Base-by-base conservation (phyloP, 1,140 invertebrate species). In the Papilio xuthus region DNA sequence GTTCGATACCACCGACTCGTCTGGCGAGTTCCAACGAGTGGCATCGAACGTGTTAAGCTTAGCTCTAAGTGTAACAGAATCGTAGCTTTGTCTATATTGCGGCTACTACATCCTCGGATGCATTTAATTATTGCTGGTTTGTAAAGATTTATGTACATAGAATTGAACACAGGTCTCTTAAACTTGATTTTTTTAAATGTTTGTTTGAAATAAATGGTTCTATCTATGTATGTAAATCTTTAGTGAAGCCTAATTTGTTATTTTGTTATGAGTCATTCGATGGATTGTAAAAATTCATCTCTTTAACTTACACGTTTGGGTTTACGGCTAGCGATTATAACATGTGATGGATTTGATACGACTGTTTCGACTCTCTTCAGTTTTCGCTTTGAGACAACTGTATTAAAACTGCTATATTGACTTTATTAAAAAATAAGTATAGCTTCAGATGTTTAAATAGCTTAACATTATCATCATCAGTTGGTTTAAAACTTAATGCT, bases 11-110 rank as follows among this genome's bases (percentile, higher is more conserved):
- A 53, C 8, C 18, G n/a, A 53, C 50, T 53, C 50, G 3, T 47
- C 4, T 4, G 18, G 44, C 44, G 44, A 53, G 50, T 37, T 37
- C 32, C 0, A 37, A 37, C 32, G 32, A 53, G 50, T 53, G 50
- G 50, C 50, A 53, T 53, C 1, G 50, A 20, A 53, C 50, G 50
- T 53, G 50, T 53, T 67, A 88, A 89, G 91, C 89, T 91, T 91
- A 92, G 88, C 84, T 86, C 78, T 89, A 90, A 90, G 86, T 82
- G 88, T 86, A 84, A 84, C 84, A 82, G 83, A 84, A 81, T 82
- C 84, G 82, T 88, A 88, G 89, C 91, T 92, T 91, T 88, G 86
- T 90, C 80, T 82, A 86, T 83, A 86, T 80, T 83, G 85, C 84
- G 81, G 79, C 42, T 80, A 76, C 42, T 79, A 56, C 47, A 37